Base-by-base conservation (phyloP, 2,888 invertebrate species). In the Nezara viridula region DNA sequence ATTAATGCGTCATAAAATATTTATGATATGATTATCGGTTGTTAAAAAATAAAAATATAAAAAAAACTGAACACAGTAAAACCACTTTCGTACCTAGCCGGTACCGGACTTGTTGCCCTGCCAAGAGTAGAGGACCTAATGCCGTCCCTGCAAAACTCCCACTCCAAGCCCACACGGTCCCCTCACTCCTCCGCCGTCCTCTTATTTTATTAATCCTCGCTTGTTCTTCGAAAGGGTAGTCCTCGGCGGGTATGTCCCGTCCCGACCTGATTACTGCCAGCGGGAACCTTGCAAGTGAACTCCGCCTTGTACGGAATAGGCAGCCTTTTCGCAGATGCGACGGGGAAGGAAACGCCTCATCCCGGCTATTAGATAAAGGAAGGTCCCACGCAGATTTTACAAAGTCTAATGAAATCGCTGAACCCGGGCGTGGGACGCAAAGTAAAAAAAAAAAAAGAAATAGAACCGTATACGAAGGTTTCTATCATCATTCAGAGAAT, bases 111-210 rank as follows among this genome's bases (percentile, higher is more conserved):
- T 81, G 81, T 81, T 81, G 81, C 81, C 81, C 44, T 47, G 81
- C 81, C 81, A 81, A 81, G 44, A 81, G 81, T 81, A 81, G 81
- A 81, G 81, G 81, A 81, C 81, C 81, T 81, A 81, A 81, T 81
- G 81, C n/a, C 81, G 40, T 47, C 44, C 81, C 81, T 81, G 81
- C 81, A n/a, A 47, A 81, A 81, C 81, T 81, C 81, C 44, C 66
- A 73, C 66, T 47, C 81, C 44, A 24, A 6, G 24, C 81, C 81
- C 40, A 40, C 81, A n/a, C n/a, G 40, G 77, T 44, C 24, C 81
- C 81, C 81, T 24, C 81, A 81, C 81, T 81, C 81, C 81, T 81
- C 44, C 12, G 1, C n/a, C 12, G 12, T 44, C 44, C n/a, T 44
- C 44, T 81, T 44, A 14, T 81, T 81, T 81, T 44, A n/a, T 81